Evolutionary conservation across 2,113 vertebrate species (phyloP).

Genomic region (Galbula dea): DNA sequence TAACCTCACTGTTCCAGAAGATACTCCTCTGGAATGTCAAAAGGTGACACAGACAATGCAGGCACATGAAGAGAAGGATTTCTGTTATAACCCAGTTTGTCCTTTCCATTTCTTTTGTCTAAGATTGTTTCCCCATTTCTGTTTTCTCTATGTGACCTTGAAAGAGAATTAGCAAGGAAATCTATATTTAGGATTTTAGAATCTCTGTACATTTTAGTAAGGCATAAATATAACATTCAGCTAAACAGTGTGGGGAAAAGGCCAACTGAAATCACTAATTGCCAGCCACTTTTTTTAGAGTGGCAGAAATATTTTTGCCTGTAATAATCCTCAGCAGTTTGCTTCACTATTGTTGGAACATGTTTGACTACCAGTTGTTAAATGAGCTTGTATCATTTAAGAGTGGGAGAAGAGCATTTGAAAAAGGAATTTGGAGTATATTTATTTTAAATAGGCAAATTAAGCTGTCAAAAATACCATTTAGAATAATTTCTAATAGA

Average conservation of each 20-base stretch:
- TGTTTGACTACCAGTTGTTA: slow-evolving; percentile 69
- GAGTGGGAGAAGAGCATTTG: slow-evolving; percentile 47
- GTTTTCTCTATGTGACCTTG: slow-evolving; percentile 14
- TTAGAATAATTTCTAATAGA: slow-evolving; percentile 31
- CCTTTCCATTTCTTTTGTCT: neutral
- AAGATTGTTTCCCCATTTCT: neutral
- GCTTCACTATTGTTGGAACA: slow-evolving; percentile 49
- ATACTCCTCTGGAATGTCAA: neutral
- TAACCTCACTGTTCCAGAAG: neutral
- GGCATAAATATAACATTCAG: slow-evolving; percentile 60
- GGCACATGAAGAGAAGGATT: neutral
- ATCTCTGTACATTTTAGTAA: slow-evolving; percentile 32
- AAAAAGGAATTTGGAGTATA: slow-evolving; percentile 26
- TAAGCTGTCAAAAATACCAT: slow-evolving; percentile 11
- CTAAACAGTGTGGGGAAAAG: slow-evolving; percentile 51
- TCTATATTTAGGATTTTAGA: slow-evolving; percentile 43
- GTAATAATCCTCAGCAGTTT: slow-evolving; percentile 68
- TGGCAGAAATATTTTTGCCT: slow-evolving; percentile 69
- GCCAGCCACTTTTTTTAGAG: slow-evolving; percentile 64
- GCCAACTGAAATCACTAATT: slow-evolving; percentile 61
- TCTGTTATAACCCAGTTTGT: neutral
- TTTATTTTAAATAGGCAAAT: slow-evolving; percentile 55
- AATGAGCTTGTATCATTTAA: slow-evolving; percentile 52
- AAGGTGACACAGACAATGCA: neutral
- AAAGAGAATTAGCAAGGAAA: slow-evolving; percentile 23